Evolutionary conservation across 2,888 invertebrate genomes (phyloP), one percentile per base, ranked within the genome.

Genomic region (Meteorus colon): DNA sequence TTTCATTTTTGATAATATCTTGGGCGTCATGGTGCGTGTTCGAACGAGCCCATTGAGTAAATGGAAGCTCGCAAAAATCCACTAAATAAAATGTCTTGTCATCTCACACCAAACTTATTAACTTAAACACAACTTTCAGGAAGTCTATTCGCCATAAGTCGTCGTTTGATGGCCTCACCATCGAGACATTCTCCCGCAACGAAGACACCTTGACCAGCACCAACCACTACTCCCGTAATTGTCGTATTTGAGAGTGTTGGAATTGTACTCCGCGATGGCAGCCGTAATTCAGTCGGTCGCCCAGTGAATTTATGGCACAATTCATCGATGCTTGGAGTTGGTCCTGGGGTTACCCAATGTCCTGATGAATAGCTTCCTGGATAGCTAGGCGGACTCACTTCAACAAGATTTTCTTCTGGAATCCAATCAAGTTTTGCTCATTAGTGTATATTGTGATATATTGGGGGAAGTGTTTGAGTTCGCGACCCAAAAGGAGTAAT

Each of bases 61-160:
- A 29, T 69, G 69, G 69, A 69, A 69, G 69, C 55, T 48, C 55
- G 69, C 6, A 55, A 48, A 51, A 19, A 16, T 69, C 8, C 29
- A 68, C 29, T 14, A 68, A 48, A 62, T 31, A 63, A 63, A 63
- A 63, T 63, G 19, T 12, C 12, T 10, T 27, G 59, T 69, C 51
- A 31, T 45, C 16, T 12, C 41, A 67, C 45, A 67, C 41, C 27
- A 48, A 59, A 60, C 19, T 16, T 14, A 31, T 60, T 45, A 19
- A 45, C 86, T 93, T 95, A 96, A 86, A 96, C 96, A 91, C 96
- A 96, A 89, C 96, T 96, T 90, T 96, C 96, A 63, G 96, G 96
- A 88, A 96, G 94, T 88, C 96, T 93, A 89, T 95, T 95, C 86
- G 96, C 95, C 92, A 96, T 95, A 79, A 96, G 93, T 87, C 96